Evolutionary conservation across 2,888 invertebrate species (phyloP).

Genomic region (Lochmaea capreae): DNA sequence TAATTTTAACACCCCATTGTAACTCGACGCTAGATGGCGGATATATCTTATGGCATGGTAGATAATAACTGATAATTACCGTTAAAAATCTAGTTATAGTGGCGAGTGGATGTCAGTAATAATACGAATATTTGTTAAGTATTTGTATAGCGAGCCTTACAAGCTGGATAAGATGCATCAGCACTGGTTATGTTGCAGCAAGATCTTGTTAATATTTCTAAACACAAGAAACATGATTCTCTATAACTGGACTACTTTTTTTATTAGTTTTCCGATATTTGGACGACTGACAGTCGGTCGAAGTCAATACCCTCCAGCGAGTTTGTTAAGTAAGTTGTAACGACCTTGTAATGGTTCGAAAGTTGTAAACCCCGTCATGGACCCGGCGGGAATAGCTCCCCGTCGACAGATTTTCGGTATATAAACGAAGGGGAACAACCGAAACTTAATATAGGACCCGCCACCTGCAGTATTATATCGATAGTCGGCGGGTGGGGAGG

Average conservation of each 20-base stretch:
- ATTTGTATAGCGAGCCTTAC: too few species aligned
- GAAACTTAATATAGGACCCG: constrained; percentile 46
- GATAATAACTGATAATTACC: too few species aligned
- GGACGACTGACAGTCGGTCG: neutral
- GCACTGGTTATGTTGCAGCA: too few species aligned
- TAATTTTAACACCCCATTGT: too few species aligned
- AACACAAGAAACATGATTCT: neutral
- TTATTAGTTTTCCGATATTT: neutral
- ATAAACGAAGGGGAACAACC: constrained; percentile 40
- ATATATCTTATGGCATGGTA: too few species aligned
- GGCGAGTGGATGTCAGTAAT: too few species aligned
- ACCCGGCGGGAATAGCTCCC: constrained; percentile 49
- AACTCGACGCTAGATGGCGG: too few species aligned
- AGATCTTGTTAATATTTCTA: too few species aligned
- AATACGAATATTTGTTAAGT: too few species aligned
- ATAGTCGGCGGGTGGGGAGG: constrained; percentile 38
- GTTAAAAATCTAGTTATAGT: too few species aligned
- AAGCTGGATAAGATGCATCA: too few species aligned
- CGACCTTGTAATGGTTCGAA: constrained; percentile 51
- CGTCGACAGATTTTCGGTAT: constrained; percentile 51
- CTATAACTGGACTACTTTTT: constrained; percentile 6
- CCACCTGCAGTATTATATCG: constrained; percentile 51
- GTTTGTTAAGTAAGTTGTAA: constrained; percentile 42
- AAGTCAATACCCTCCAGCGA: constrained; percentile 43
- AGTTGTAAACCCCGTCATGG: constrained; percentile 48